Percentiles rank a stretch among this genome's conserved stretches.
phyloP scores from a whole-genome alignment of 2,113 vertebrate genomes.

The Neoarius graeffei region DNA sequence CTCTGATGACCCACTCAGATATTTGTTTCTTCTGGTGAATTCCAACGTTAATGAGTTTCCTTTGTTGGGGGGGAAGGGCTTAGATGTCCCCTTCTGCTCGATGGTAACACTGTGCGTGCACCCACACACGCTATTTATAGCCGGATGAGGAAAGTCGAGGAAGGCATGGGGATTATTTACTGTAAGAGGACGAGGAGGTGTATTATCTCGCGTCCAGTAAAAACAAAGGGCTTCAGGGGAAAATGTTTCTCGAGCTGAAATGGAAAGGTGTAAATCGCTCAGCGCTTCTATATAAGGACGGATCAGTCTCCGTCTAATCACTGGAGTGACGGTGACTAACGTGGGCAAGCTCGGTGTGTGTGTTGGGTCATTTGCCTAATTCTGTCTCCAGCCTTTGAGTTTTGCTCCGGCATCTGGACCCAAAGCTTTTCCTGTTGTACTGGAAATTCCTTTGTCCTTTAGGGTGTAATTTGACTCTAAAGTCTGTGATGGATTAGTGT shows the following conservation, averaged over 20 bases:
- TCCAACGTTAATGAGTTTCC: conserved; percentile 38
- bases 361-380: neutral
- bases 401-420: neutral
- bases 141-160: too few relatives aligned
- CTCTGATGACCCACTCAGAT: conserved; percentile 19
- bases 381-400: neutral
- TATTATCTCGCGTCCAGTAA: neutral
- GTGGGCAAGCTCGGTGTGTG: neutral
- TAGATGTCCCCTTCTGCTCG: neutral
- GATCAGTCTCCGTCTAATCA: neutral
- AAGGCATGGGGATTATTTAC: neutral
- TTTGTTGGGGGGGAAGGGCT: neutral
- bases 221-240: conserved; percentile 8
- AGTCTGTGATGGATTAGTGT: too few relatives aligned
- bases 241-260: neutral
- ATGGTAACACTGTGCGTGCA: neutral
- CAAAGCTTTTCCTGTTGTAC: too few relatives aligned
- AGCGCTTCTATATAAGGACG: conserved; percentile 24
- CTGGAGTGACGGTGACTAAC: neutral
- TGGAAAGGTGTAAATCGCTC: conserved; percentile 15
- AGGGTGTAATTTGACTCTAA: too few relatives aligned
- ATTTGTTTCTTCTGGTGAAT: conserved; percentile 13
- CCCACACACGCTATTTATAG: conserved; percentile 3
- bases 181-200: conserved; percentile 11
- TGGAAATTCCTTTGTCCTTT: too few relatives aligned